These are phyloP conservation scores for Octodon degus DNA, from an alignment of 2,113 vertebrate species.

Conservation along the genomic window DNA sequence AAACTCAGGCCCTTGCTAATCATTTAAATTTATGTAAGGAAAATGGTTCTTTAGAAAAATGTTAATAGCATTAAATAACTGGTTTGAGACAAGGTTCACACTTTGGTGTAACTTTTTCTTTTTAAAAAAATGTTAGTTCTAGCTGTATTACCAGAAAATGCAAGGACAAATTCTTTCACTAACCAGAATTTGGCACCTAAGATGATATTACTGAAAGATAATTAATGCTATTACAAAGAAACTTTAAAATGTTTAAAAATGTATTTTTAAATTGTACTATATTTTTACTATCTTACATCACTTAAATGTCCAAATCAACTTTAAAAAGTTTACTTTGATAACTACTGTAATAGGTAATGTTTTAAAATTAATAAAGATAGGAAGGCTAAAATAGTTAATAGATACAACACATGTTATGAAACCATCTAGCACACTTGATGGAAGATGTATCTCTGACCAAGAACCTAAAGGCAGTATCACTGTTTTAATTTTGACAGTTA, in stretches of 20 bases:
- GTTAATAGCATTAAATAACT: neutral
- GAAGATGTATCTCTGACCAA: neutral
- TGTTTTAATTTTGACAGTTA: neutral
- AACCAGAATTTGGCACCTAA: constrained; percentile 33
- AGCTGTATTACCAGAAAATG: constrained; percentile 51
- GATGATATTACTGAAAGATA: neutral
- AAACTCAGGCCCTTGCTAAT: neutral
- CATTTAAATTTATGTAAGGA: constrained; percentile 46
- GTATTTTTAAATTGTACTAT: neutral
- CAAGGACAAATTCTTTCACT: neutral
- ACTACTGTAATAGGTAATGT: neutral
- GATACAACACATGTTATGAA: neutral
- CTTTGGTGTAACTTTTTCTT: constrained; percentile 17
- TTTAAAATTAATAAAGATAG: constrained; percentile 32
- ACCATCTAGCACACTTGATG: neutral
- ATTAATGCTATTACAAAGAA: constrained; percentile 24
- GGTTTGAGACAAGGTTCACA: neutral
- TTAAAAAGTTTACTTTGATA: constrained; percentile 33
- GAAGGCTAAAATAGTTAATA: neutral
- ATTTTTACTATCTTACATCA: constrained; percentile 5
- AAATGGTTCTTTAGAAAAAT: constrained; percentile 6
- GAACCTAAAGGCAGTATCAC: neutral
- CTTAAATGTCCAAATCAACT: constrained; percentile 28
- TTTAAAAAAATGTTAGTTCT: neutral
- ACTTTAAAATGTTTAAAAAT: neutral